Percentiles rank a stretch among this genome's conserved stretches.
These are phyloP conservation scores for Drosophila nr. perissopoda DNA, from an alignment of 2,888 invertebrate species.

Conservation along the genomic window DNA sequence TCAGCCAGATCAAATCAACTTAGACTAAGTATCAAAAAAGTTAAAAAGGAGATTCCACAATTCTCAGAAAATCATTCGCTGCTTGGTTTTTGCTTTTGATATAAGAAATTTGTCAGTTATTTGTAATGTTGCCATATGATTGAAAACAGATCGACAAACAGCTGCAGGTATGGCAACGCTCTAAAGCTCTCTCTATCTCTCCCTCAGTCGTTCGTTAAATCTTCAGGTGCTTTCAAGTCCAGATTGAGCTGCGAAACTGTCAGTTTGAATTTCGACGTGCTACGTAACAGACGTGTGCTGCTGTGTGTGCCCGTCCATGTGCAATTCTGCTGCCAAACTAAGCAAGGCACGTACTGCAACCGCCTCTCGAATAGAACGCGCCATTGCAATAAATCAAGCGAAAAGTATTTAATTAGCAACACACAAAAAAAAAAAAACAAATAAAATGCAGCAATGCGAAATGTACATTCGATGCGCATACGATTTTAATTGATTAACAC, in stretches of 20 bases:
- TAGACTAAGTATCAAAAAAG: not conserved
- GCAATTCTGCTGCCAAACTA: conserved; percentile 37
- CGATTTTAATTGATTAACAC: conserved; percentile 71
- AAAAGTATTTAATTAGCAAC: conserved; percentile 46
- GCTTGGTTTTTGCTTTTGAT: not conserved
- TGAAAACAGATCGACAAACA: conserved; percentile 2
- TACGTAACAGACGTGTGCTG: conserved; percentile 39
- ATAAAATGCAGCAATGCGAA: conserved; percentile 46
- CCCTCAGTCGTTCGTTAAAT: not conserved
- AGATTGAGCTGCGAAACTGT: conserved; percentile 16
- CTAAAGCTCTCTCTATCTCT: not conserved
- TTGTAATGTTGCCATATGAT: conserved; percentile 16
- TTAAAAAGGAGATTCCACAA: not conserved
- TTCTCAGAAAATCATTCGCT: not conserved
- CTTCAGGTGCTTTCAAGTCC: conserved; percentile 10
- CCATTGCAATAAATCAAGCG: conserved; percentile 49
- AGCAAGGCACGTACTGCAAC: conserved; percentile 59
- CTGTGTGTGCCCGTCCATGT: conserved; percentile 9
- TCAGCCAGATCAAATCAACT: not conserved
- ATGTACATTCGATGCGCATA: conserved; percentile 57
- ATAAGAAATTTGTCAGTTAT: not conserved
- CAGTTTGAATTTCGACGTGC: conserved; percentile 39
- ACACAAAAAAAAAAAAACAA: conserved; percentile 27
- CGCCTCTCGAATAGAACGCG: conserved; percentile 19
- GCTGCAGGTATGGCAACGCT: not conserved